phyloP scores from a whole-genome alignment of 2,113 vertebrate genomes.

The Melanerpes formicivorus region DNA sequence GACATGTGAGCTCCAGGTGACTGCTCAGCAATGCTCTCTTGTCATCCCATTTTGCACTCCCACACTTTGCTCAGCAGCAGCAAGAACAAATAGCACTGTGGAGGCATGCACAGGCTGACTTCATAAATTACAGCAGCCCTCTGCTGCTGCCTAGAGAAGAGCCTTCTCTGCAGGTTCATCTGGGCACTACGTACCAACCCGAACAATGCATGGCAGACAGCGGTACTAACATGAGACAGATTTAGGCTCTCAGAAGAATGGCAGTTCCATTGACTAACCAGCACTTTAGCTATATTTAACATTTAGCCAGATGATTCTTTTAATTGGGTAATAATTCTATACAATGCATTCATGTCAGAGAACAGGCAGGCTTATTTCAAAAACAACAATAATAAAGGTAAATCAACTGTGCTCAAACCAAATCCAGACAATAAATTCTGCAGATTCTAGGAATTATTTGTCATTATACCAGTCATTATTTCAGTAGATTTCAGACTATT shows the following conservation, averaged over 20 bases:
- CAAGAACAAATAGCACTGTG: background rate
- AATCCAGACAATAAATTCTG: background rate
- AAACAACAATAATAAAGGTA: background rate
- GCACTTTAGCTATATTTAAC: background rate
- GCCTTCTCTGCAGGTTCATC: background rate
- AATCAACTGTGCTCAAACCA: background rate
- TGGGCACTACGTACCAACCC: rapidly evolving
- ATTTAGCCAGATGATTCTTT: background rate
- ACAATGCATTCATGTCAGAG: background rate
- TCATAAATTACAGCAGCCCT: background rate
- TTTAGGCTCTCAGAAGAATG: background rate
- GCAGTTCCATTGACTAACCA: background rate
- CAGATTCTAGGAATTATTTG: background rate
- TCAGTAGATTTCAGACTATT: background rate
- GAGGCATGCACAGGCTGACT: background rate
- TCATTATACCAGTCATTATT: background rate
- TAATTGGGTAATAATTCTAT: background rate
- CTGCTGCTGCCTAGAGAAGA: background rate
- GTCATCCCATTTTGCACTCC: background rate
- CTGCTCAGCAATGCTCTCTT: background rate
- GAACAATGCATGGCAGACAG: rapidly evolving
- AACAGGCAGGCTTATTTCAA: background rate
- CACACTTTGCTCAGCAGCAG: background rate
- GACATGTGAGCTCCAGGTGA: background rate
- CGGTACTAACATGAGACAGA: background rate